Base-by-base conservation (phyloP, 2,888 invertebrate species). In the Lacanobia wlatinum region DNA sequence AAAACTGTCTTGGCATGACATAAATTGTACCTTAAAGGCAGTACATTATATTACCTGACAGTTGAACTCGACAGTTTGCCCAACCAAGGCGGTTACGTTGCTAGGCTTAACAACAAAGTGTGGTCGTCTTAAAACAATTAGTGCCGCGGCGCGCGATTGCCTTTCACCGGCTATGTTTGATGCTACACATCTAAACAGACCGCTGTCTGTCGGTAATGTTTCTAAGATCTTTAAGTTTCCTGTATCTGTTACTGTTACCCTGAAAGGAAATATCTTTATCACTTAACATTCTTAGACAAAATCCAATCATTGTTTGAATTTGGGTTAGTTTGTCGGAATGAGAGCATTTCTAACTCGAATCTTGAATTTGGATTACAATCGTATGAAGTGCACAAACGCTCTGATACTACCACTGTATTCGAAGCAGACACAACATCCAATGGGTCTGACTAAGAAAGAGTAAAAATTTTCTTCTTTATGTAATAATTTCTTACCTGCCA, bases 201-300 rank as follows among this genome's bases (percentile, higher is more conserved):
- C 99, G 90, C 98, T 98, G 92, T 99, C 99, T 82, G 98, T 97
- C 90, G 98, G 98, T 89, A 98, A 97, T 66, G 99, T 98, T 93
- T 99, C 98, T 86, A 98, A 97, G 90, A 99, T 98, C 97, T 98
- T 98, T 87, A 99, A 97, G 94, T 98, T 98, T 67, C 99, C 99
- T 83, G 98, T 98, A 91, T 99, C 99, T 83, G 98, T 98, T 87
- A 99, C 97, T 83, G 97, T 97, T 87, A 98, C 96, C 87, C 98
- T 97, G 91, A 82, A 96, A 94, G 48, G 65, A 63, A 77, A 78
- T 67, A 21, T 58, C 64, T 16, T 64, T 61, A 46, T 67, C 65
- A 80, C 46, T 75, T 34, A n/a, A 66, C 40, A 52, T 56, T 52
- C 28, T 5, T 12, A 8, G 7, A 64, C 8, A 56, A 72, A 76